Evolutionary conservation across 1,140 invertebrate species (phyloP).

Genomic region (Achatina immaculata): DNA sequence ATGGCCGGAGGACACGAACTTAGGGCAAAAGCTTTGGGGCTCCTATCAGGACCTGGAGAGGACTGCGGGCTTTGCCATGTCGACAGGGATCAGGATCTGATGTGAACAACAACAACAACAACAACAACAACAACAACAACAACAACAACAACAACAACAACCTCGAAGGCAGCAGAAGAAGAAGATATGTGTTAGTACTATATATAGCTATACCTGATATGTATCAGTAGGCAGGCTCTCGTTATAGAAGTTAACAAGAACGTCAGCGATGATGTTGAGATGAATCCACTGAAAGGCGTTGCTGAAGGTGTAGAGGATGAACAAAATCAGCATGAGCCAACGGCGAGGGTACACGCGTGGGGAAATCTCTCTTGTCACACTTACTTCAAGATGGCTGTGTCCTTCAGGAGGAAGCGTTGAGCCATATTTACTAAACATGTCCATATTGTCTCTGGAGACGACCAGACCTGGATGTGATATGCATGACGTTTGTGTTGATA

Average conservation of each 20-base stretch:
- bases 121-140: too few relatives aligned
- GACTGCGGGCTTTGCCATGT: too few relatives aligned
- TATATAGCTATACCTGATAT: conserved; percentile 38
- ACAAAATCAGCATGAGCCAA: conserved; percentile 90
- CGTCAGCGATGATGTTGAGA: conserved; percentile 72
- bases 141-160: too few relatives aligned
- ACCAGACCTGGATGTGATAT: not conserved
- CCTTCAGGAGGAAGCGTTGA: not conserved
- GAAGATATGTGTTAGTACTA: too few relatives aligned
- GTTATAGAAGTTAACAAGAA: conserved; percentile 69
- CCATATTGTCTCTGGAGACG: not conserved
- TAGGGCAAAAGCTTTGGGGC: too few relatives aligned
- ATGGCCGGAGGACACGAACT: too few relatives aligned
- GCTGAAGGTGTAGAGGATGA: conserved; percentile 89
- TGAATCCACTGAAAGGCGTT: conserved; percentile 82
- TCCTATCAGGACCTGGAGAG: too few relatives aligned
- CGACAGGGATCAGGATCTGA: too few relatives aligned
- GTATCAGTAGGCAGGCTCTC: conserved; percentile 63
- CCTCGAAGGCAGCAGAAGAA: too few relatives aligned
- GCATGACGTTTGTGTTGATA: too few relatives aligned
- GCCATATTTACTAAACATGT: not conserved
- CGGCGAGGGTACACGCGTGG: conserved; percentile 70
- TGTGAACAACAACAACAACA: too few relatives aligned
- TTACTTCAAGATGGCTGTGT: not conserved
- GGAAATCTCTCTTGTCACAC: not conserved